Evolutionary conservation across 2,113 vertebrate genomes (phyloP), one percentile per base, ranked within the genome.

Genomic region (Triplophysa siluroides): DNA sequence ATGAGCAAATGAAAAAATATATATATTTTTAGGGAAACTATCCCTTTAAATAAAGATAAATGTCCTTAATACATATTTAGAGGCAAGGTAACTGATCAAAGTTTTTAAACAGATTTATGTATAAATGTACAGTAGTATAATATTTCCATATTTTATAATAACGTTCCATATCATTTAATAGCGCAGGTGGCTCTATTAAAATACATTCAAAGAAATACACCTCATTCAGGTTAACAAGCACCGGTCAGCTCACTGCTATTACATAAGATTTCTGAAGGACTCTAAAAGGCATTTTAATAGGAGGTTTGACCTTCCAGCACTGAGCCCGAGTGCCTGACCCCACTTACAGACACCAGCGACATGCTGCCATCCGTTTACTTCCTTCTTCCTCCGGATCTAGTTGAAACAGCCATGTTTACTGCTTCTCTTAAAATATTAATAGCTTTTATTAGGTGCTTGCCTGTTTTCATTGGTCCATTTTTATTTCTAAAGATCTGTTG

Each of bases 281-380:
- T 86, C 86, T 91, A 93, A 92, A 92, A 87, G 88, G 47, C 86
- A 90, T 91, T 93, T 93, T 92, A 91, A 93, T 90, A 91, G 91
- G 90, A 89, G 88, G 87, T 87, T 29, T 73, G 83, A 92, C 90
- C 88, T 84, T 84, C 88, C 82, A 85, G 84, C 66, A 84, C 84
- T 91, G 88, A 91, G 90, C 87, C 84, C 54, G 8, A 83, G 87
- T 89, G 84, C 64, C 86, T 90, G 91, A 91, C 88, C 91, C 89
- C 90, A 91, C 88, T 93, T 92, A 90, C 85, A 88, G 83, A 88
- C 83, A 80, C 84, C 77, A 78, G 77, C 66, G 77, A 83, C 79
- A 63, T 23, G 16, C 77, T 24, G 43, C 50, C 76, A 47, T 69
- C 73, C n/a, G 14, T n/a, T 71, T 18, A 56, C 41, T 38, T n/a